Base-by-base conservation (phyloP, 2,797 vertebrate species). In the Cyclura pinguis region DNA sequence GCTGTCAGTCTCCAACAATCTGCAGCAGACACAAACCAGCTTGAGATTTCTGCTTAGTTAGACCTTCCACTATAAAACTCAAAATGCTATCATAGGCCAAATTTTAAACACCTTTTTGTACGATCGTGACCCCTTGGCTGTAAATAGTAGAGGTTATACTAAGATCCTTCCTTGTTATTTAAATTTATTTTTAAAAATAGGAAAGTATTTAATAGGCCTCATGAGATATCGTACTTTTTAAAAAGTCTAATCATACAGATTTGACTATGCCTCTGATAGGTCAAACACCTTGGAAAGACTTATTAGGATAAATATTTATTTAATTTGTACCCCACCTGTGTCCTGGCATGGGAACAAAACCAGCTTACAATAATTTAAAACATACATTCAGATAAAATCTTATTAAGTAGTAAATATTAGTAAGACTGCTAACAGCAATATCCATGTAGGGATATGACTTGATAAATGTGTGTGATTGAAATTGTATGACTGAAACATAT, bases 1-100 rank as follows among this genome's bases (percentile, higher is more conserved):
- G 93, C 98, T 98, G 96, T 99, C 99, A 0, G 98, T 99, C 97
- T 99, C 99, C 96, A 99, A 96, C 82, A 99, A 97, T 97, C 99
- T 99, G 97, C 47, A 96, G 94, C 80, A 92, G 47, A 96, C 38
- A 94, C 91, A 94, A 91, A 81, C 76, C 81, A 42, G n/a, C 12
- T 74, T 42, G 67, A 86, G 20, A 85, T 38, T 50, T 91, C 38
- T 90, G 64, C 72, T 27, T 78, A 80, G 74, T 4, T 72, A 47
- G 80, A 12, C 9, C 87, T 57, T 85, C 35, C 1, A 50, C 89
- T 77, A 22, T 52, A 32, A 81, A 76, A 38, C 27, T 73, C 0
- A 93, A 86, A 62, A 82, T 4, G 83, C 0, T 57, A 88, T n/a
- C 86, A 78, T 22, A 38, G 85, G 27, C 0, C 14, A 92, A 82